Conservation (phyloP, 2,888 invertebrate genomes). For the Subacronicta megacephala region DNA sequence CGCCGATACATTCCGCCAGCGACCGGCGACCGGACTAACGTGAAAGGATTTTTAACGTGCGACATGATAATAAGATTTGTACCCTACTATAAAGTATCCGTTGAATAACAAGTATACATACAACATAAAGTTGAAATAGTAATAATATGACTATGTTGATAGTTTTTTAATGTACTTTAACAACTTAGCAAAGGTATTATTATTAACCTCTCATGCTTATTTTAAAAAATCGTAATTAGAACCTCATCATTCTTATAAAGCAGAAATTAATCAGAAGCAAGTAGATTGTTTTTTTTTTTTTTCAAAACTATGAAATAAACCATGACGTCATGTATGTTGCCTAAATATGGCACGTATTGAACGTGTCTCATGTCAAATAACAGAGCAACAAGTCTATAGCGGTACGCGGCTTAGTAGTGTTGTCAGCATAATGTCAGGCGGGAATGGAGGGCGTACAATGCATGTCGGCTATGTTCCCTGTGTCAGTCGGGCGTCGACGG, state of each 20-base stretch:
- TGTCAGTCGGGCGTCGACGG: conserved; percentile 64
- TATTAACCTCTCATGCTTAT: conserved; percentile 1
- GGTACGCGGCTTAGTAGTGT: conserved; percentile 55
- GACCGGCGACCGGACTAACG: conserved; percentile 53
- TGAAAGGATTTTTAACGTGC: conserved; percentile 62
- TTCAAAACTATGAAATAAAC: background rate
- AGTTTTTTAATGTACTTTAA: conserved; percentile 7
- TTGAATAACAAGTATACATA: conserved; percentile 29
- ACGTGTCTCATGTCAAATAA: conserved; percentile 57
- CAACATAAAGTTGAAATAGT: too few species aligned
- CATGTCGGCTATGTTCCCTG: conserved; percentile 66
- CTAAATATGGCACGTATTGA: conserved; percentile 41
- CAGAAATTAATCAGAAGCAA: background rate
- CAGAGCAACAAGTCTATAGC: conserved; percentile 71
- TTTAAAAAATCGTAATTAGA: background rate
- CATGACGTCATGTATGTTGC: conserved; percentile 21
- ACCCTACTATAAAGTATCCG: conserved; percentile 35
- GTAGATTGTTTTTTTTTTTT: background rate
- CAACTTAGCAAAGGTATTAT: too few species aligned
- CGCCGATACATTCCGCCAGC: conserved; percentile 70
- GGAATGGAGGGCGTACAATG: conserved; percentile 71
- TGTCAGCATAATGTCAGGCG: conserved; percentile 69
- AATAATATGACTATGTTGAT: conserved; percentile 1
- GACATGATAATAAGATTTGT: conserved; percentile 58
- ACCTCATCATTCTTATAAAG: background rate